These are phyloP conservation scores for Chiridota heheva DNA, from an alignment of 35 echinoderm and acorn worm species.

Conservation along the genomic window DNA sequence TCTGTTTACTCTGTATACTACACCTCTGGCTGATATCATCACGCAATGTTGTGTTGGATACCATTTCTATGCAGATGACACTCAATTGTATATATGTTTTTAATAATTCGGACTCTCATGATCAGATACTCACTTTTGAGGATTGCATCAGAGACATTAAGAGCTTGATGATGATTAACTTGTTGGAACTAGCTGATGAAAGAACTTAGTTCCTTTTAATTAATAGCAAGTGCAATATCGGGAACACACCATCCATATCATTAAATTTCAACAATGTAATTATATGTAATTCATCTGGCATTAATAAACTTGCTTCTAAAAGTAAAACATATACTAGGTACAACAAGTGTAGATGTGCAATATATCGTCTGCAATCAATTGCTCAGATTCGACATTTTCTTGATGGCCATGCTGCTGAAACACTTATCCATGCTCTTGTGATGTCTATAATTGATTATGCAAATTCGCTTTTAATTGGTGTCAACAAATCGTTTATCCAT, in stretches of 20 bases:
- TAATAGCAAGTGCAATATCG: background rate
- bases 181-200: background rate
- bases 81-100: background rate
- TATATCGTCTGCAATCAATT: too few species aligned
- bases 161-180: background rate
- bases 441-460: background rate
- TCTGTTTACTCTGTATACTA: background rate
- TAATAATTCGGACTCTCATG: background rate
- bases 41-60: slow-evolving; percentile 9
- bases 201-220: slow-evolving; percentile 7
- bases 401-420: too few species aligned
- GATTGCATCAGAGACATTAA: background rate
- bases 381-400: too few species aligned
- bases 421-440: background rate
- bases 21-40: slow-evolving; percentile 1
- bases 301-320: too few species aligned
- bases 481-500: too few species aligned
- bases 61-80: slow-evolving; percentile 6
- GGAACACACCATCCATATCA: background rate
- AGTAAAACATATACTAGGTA: too few species aligned
- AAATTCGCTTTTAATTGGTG: too few species aligned
- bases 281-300: background rate
- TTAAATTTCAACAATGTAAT: background rate
- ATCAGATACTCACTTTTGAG: slow-evolving; percentile 2
- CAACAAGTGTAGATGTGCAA: too few species aligned